Conservation (phyloP, 2,113 vertebrate genomes). For the Prinia subflava region DNA sequence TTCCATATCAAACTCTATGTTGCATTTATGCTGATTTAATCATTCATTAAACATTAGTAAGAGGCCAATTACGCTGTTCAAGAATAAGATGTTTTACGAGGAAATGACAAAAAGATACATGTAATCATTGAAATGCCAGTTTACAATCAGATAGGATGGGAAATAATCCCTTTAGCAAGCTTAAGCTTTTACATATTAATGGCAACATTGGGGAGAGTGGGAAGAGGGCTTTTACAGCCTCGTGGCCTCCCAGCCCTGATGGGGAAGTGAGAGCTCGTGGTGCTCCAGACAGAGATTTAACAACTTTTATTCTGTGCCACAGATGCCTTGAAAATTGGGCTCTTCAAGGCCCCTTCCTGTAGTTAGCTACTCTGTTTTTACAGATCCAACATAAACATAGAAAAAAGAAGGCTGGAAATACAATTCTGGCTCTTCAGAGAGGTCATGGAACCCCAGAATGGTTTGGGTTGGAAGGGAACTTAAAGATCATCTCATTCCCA, state of each 20-base stretch:
- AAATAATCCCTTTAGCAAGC: constrained; percentile 81
- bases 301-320: not conserved
- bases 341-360: not conserved
- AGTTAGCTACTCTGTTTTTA: too few relatives aligned
- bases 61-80: constrained; percentile 73
- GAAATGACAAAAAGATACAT: constrained; percentile 80
- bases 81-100: constrained; percentile 77
- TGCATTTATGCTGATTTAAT: constrained; percentile 70
- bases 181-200: constrained; percentile 84
- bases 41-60: constrained; percentile 74
- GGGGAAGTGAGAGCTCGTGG: not conserved
- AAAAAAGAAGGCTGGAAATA: not conserved
- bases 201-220: constrained; percentile 59
- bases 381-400: accelerated
- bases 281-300: not conserved
- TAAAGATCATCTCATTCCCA: not conserved
- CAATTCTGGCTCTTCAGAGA: not conserved
- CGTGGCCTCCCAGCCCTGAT: not conserved
- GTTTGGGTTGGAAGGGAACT: not conserved
- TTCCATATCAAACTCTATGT: constrained; percentile 43
- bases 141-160: constrained; percentile 78
- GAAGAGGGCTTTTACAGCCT: constrained; percentile 47
- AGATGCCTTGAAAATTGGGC: not conserved
- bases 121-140: constrained; percentile 76
- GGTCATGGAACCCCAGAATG: not conserved